These are phyloP conservation scores for Sebastes cheni DNA, from an alignment of 2,797 vertebrate genomes.

Conservation along the genomic window DNA sequence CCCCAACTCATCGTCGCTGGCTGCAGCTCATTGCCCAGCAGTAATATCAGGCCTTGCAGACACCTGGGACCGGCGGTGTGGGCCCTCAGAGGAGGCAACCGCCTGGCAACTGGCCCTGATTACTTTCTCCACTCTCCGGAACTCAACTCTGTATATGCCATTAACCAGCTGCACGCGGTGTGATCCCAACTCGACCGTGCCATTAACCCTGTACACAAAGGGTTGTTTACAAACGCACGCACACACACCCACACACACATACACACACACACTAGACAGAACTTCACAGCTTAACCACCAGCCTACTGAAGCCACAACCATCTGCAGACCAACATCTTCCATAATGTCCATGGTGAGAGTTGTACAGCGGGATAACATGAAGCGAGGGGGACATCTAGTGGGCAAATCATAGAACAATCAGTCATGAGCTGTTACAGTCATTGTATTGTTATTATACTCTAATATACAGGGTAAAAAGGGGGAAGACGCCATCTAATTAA, in stretches of 20 bases:
- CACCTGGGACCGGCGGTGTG: slow-evolving; percentile 79
- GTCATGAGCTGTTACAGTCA: too few relatives aligned
- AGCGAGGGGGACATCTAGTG: slow-evolving; percentile 67
- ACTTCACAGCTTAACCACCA: slow-evolving; percentile 32
- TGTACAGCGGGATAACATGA: not conserved
- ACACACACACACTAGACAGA: slow-evolving; percentile 2
- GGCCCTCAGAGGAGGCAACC: slow-evolving; percentile 73
- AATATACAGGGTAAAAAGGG: not conserved
- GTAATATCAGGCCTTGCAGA: slow-evolving; percentile 76
- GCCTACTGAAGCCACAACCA: slow-evolving; percentile 13
- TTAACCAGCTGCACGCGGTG: slow-evolving; percentile 72
- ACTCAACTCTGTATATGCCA: slow-evolving; percentile 78
- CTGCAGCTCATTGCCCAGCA: slow-evolving; percentile 81
- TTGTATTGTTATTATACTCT: not conserved
- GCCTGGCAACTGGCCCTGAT: slow-evolving; percentile 80
- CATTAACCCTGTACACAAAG: slow-evolving; percentile 65
- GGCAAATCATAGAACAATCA: not conserved
- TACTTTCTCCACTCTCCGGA: slow-evolving; percentile 82
- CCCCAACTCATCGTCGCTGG: slow-evolving; percentile 59
- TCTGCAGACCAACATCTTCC: slow-evolving; percentile 10
- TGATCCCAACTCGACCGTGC: slow-evolving; percentile 61
- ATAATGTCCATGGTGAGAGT: not conserved
- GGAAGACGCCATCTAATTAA: not conserved
- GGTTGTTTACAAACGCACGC: slow-evolving; percentile 47
- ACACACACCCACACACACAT: not conserved